A percentile compares a stretch with the other conserved stretches of the same genome.
These are phyloP conservation scores for Thumatha senex DNA, from an alignment of 2,888 invertebrate genomes.

Conservation along the genomic window DNA sequence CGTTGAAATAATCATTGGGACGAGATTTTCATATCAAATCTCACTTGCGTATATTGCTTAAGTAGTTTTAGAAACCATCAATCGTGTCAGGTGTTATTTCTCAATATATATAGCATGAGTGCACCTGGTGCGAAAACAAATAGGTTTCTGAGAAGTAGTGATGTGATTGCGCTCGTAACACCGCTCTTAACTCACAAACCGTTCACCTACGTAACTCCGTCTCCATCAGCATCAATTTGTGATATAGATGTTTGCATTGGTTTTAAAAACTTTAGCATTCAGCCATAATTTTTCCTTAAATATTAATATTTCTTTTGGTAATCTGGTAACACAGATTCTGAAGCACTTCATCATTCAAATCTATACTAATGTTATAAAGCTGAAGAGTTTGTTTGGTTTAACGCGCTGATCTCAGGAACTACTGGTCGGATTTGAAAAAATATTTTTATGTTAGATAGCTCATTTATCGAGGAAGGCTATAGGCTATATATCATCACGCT, in stretches of 20 bases:
- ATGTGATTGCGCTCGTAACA: conserved; percentile 61
- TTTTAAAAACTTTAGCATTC: too few species aligned
- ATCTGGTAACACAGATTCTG: conserved; percentile 2
- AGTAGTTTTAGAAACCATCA: conserved; percentile 31
- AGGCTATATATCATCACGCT: too few species aligned
- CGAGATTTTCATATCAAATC: conserved; percentile 20
- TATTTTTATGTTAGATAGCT: too few species aligned
- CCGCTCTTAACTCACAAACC: conserved; percentile 27
- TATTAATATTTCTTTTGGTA: conserved; percentile 3
- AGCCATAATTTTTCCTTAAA: too few species aligned
- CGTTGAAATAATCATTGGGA: too few species aligned
- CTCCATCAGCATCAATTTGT: conserved; percentile 29
- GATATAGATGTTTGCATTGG: conserved; percentile 18
- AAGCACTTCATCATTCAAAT: too few species aligned
- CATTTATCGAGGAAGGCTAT: too few species aligned
- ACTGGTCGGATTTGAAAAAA: too few species aligned
- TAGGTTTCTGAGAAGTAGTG: conserved; percentile 64
- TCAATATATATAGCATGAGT: conserved; percentile 48
- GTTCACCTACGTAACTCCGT: conserved; percentile 16
- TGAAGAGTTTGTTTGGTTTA: too few species aligned
- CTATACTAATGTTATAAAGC: too few species aligned
- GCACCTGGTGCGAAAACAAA: conserved; percentile 66
- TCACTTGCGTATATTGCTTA: conserved; percentile 28
- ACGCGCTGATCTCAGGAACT: too few species aligned
- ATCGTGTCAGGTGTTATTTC: conserved; percentile 34